Conservation (phyloP, 2,797 vertebrate genomes). For the Pseudochirops corinnae region DNA sequence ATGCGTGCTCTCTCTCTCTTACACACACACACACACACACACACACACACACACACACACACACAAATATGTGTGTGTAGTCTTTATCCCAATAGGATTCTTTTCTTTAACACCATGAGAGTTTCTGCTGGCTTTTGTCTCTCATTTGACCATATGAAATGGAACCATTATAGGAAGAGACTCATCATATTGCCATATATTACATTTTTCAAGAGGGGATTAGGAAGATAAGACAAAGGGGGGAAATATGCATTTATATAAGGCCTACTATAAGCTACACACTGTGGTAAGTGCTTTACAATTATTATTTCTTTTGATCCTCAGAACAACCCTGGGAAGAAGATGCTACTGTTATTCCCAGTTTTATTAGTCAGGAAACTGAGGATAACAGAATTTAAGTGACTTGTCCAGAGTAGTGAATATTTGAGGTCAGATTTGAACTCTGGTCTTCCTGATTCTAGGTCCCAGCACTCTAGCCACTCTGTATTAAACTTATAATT, state of each 20-base stretch:
- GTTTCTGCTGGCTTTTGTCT: too few species aligned
- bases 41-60: too few species aligned
- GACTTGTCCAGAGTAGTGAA: not conserved
- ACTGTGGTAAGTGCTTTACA: not conserved
- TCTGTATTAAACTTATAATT: not conserved
- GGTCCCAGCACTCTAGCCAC: not conserved
- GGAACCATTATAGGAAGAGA: not conserved
- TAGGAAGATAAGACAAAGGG: not conserved
- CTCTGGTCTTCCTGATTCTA: not conserved
- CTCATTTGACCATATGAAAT: not conserved
- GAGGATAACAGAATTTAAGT: not conserved
- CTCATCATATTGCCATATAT: too few species aligned
- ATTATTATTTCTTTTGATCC: not conserved
- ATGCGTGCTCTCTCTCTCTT: too few species aligned
- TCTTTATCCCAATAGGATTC: too few species aligned
- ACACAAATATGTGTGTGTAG: too few species aligned
- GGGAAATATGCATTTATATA: not conserved
- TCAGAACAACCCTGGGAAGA: not conserved
- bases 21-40: too few species aligned
- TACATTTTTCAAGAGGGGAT: not conserved
- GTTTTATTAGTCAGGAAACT: not conserved
- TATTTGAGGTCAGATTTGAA: not conserved
- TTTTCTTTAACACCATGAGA: too few species aligned
- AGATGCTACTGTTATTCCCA: not conserved
- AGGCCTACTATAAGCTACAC: not conserved